These are phyloP conservation scores for Nephrocerus scutellatus DNA, from an alignment of 2,888 invertebrate species.

Conservation along the genomic window DNA sequence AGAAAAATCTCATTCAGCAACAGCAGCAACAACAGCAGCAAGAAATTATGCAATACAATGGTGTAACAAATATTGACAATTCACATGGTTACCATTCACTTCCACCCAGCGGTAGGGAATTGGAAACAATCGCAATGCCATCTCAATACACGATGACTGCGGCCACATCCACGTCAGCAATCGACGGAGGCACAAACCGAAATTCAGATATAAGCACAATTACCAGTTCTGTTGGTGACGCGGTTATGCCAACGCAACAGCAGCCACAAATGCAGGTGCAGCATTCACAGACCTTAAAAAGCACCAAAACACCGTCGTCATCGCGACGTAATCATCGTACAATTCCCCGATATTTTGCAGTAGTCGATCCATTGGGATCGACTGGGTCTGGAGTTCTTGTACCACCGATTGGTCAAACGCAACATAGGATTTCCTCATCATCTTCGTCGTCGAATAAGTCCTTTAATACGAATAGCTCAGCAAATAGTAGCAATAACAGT, in stretches of 20 bases:
- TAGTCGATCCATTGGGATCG: slow-evolving; percentile 36
- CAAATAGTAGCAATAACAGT: no score
- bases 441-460: slow-evolving; percentile 15
- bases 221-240: slow-evolving; percentile 23
- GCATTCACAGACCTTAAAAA: slow-evolving; percentile 24
- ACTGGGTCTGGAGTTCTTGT: slow-evolving; percentile 25
- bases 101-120: slow-evolving; percentile 18
- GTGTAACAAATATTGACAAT: slow-evolving; percentile 40
- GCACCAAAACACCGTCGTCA: slow-evolving; percentile 41
- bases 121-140: slow-evolving; percentile 4
- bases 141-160: slow-evolving; percentile 24
- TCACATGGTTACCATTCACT: slow-evolving; percentile 33
- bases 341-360: slow-evolving; percentile 47
- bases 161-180: slow-evolving; percentile 31
- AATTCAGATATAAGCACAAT: slow-evolving; percentile 35
- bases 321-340: slow-evolving; percentile 47
- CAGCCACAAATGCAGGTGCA: slow-evolving; percentile 19
- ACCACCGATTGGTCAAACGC: slow-evolving; percentile 24
- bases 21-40: slow-evolving; percentile 22
- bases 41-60: slow-evolving; percentile 36
- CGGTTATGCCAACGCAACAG: slow-evolving; percentile 30
- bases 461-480: slow-evolving; percentile 8
- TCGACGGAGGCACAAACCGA: slow-evolving; percentile 36
- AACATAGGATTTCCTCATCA: slow-evolving; percentile 19
- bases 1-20: no score